Base-by-base conservation (phyloP, 2,888 invertebrate species). In the Smittia sp. region DNA sequence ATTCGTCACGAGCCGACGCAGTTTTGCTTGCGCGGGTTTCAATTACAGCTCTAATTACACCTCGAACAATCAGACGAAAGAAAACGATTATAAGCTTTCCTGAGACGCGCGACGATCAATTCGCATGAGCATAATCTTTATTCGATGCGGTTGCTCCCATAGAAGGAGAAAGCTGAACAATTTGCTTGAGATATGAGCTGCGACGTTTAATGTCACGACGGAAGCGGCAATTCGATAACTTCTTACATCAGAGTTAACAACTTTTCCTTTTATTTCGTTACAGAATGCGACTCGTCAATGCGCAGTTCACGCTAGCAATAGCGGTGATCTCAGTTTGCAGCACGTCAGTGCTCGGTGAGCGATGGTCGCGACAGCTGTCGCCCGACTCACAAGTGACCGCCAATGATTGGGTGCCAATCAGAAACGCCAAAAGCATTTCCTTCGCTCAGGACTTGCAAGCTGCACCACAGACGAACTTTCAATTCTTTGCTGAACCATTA, bases 391-490 rank as follows among this genome's bases (percentile, higher is more conserved):
- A 54, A 11, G 80, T 81, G 75, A 79, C 79, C 20, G 81, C 79
- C 75, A 75, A 75, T 58, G 87, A 87, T 74, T 87, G 87, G 87
- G 83, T 87, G 74, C 87, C 87, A 13, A 79, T 87, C 32, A 46
- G 77, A 41, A 80, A 78, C 76, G 81, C 77, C 65, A 77, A 65
- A 74, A 76, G 66, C 76, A 77, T 41, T 75, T 77, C 32, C 73
- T 76, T 63, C 78, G 78, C 74, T 39, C 74, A 75, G 63, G 75
- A 76, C 46, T 75, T 68, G 54, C 76, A 78, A 74, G 76, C 80
- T n/a, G 79, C 79, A 0, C 78, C 82, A 1, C 82, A 82, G 74
- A 81, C 81, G 0, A 81, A 81, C 25, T 82, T 82, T 75, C 82
- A 82, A 75, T 82, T 82, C 25, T 73, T 73, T 27, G 62, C 63